phyloP scores from a whole-genome alignment of 2,888 invertebrate genomes.

The Drosophila recens region DNA sequence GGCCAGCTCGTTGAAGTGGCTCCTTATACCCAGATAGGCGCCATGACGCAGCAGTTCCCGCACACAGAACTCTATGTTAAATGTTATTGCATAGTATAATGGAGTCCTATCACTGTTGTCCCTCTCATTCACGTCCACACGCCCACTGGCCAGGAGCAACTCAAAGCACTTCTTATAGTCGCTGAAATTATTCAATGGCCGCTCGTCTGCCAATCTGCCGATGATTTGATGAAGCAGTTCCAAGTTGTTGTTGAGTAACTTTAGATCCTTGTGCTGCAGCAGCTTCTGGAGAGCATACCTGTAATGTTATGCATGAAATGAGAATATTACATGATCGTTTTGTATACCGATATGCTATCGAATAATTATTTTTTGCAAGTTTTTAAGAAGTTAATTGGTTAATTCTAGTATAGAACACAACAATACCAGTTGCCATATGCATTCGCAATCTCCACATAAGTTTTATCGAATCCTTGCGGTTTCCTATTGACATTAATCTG shows the following conservation, averaged over 20 bases:
- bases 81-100: slow-evolving; percentile 91
- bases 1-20: slow-evolving; percentile 88
- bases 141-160: slow-evolving; percentile 87
- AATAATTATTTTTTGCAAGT: too few relatives aligned
- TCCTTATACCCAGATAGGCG: slow-evolving; percentile 90
- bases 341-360: too few relatives aligned
- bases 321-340: too few relatives aligned
- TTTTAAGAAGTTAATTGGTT: too few relatives aligned
- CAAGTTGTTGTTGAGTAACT: slow-evolving; percentile 79
- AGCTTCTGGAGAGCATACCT: slow-evolving; percentile 72
- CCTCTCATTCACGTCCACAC: slow-evolving; percentile 88
- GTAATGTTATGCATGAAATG: slow-evolving; percentile 48
- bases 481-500: slow-evolving; percentile 86
- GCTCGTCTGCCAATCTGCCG: slow-evolving; percentile 15
- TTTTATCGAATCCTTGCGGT: slow-evolving; percentile 54
- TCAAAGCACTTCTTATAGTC: slow-evolving; percentile 88
- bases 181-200: slow-evolving; percentile 58
- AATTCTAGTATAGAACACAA: too few relatives aligned
- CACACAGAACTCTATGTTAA: slow-evolving; percentile 88
- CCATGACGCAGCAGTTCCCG: slow-evolving; percentile 88
- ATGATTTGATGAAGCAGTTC: slow-evolving; percentile 17
- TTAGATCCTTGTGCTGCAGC: slow-evolving; percentile 85
- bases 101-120: slow-evolving; percentile 89
- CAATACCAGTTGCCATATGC: slow-evolving; percentile 86
- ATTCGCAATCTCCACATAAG: slow-evolving; percentile 88